phyloP scores from a whole-genome alignment of 2,113 vertebrate species.

The Talpa occidentalis region DNA sequence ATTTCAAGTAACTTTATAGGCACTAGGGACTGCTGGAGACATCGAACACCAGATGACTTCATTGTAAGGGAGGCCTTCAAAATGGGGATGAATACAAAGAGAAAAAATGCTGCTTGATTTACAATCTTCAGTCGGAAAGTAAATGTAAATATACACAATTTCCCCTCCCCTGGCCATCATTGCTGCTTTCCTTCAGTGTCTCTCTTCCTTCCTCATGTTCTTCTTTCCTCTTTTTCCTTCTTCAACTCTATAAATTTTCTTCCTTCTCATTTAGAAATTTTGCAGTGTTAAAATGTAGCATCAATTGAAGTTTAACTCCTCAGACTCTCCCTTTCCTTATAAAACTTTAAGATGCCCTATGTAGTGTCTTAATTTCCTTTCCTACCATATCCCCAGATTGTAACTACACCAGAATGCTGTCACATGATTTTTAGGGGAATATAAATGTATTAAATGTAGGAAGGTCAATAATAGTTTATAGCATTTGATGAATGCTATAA shows the following conservation, averaged over 20 bases:
- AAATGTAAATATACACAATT: not conserved
- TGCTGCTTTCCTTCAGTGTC: rapidly evolving
- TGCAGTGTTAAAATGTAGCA: not conserved
- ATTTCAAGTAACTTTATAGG: not conserved
- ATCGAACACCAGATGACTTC: not conserved
- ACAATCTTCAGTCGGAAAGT: not conserved
- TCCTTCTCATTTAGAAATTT: not conserved
- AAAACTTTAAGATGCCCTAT: not conserved
- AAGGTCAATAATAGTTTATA: not conserved
- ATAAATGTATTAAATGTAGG: not conserved
- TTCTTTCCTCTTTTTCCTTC: rapidly evolving
- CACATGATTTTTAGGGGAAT: not conserved
- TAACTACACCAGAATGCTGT: not conserved
- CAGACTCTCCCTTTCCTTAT: not conserved
- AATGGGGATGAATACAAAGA: not conserved
- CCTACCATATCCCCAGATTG: not conserved
- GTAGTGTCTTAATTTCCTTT: not conserved
- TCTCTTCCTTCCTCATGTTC: rapidly evolving
- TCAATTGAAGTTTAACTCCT: not conserved
- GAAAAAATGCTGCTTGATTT: not conserved
- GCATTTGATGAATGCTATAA: not conserved
- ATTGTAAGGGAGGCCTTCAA: not conserved
- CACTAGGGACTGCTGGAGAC: not conserved
- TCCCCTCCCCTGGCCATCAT: not conserved
- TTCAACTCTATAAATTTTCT: not conserved